phyloP scores from a whole-genome alignment of 2,113 vertebrate species.

The Sarotherodon lohbergeri region DNA sequence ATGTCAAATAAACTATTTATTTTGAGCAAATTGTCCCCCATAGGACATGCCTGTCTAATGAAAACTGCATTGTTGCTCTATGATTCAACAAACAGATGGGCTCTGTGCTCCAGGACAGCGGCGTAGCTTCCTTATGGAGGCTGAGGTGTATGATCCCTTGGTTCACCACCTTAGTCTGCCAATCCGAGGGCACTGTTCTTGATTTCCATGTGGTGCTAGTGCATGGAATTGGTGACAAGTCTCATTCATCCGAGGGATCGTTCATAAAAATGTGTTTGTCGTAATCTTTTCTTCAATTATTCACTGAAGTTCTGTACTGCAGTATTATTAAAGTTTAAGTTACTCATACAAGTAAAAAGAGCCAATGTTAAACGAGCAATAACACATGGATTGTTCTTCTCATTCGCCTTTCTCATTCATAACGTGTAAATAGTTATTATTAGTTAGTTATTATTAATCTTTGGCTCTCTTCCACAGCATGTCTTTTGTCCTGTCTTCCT shows the following conservation, averaged over 20 bases:
- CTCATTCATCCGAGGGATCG: not conserved
- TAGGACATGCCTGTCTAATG: too few relatives aligned
- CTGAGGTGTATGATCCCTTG: not conserved
- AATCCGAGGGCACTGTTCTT: not conserved
- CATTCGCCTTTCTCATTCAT: not conserved
- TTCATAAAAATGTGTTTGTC: not conserved
- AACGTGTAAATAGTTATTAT: too few relatives aligned
- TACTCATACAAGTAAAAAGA: not conserved
- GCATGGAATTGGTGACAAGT: not conserved
- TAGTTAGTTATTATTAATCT: too few relatives aligned
- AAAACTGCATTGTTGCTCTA: too few relatives aligned
- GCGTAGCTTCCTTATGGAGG: not conserved
- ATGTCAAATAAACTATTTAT: too few relatives aligned
- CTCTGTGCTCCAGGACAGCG: not conserved
- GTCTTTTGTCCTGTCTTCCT: too few relatives aligned
- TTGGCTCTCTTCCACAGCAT: too few relatives aligned
- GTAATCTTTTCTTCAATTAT: not conserved
- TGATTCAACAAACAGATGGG: too few relatives aligned
- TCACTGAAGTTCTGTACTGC: not conserved
- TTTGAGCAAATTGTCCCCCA: too few relatives aligned
- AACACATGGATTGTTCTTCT: not conserved
- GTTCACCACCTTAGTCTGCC: not conserved
- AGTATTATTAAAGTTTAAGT: not conserved
- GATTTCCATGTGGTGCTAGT: not conserved
- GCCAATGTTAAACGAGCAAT: not conserved